These are phyloP conservation scores for Gymnodraco acuticeps DNA, from an alignment of 2,797 vertebrate species.

Conservation along the genomic window DNA sequence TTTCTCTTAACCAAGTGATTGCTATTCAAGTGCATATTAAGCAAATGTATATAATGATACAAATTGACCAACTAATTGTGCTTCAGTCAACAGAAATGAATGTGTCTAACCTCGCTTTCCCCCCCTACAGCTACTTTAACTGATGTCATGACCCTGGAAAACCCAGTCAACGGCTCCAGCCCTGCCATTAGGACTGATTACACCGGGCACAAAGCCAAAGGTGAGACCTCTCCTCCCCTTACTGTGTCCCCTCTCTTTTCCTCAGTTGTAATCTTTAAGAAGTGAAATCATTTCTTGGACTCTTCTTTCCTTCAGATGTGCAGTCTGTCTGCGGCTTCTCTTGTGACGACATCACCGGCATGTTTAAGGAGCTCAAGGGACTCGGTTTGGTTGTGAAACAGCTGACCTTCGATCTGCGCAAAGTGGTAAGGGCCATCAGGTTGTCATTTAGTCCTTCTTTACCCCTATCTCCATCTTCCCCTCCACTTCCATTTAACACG, in stretches of 20 bases:
- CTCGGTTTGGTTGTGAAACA: slow-evolving; percentile 91
- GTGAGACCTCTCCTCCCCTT: slow-evolving; percentile 63
- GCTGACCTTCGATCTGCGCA: slow-evolving; percentile 89
- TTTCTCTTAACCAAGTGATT: background rate
- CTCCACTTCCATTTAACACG: slow-evolving; percentile 49
- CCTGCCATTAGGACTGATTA: slow-evolving; percentile 95
- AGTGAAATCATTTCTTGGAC: slow-evolving; percentile 30
- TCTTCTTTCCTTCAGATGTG: slow-evolving; percentile 81
- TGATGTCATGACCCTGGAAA: slow-evolving; percentile 91
- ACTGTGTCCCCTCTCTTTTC: background rate
- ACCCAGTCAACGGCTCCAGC: slow-evolving; percentile 94
- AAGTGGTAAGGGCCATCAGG: slow-evolving; percentile 87
- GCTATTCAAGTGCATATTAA: background rate
- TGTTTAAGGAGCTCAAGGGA: slow-evolving; percentile 94
- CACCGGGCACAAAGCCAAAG: slow-evolving; percentile 95
- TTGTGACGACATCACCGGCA: slow-evolving; percentile 93
- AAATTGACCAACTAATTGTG: background rate
- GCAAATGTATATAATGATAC: too few species aligned
- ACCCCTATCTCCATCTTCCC: slow-evolving; percentile 20
- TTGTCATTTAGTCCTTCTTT: slow-evolving; percentile 49
- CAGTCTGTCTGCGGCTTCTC: slow-evolving; percentile 95
- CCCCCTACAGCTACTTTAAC: slow-evolving; percentile 79
- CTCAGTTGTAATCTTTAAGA: slow-evolving; percentile 10
- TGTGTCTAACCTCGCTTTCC: slow-evolving; percentile 5
- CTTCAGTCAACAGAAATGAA: slow-evolving; percentile 16